Evolutionary conservation across 2,797 vertebrate species (phyloP).

Genomic region (Coregonus sp.): DNA sequence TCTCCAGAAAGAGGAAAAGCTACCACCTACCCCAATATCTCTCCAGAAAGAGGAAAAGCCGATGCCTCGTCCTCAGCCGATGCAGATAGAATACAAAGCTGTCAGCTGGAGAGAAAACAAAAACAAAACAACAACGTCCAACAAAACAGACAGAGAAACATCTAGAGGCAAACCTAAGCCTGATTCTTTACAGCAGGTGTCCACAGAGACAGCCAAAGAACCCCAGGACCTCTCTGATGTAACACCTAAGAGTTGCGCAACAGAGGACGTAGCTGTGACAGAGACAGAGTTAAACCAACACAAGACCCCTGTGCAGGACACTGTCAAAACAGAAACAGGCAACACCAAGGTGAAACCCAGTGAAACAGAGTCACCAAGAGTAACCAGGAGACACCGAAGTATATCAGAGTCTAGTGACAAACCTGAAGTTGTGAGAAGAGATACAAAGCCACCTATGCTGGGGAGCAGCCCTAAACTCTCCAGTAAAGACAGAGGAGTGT

Average conservation of each 20-base stretch:
- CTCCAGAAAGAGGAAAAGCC: conserved; percentile 48
- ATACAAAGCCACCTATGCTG: conserved; percentile 63
- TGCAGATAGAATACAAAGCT: conserved; percentile 80
- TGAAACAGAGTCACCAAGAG: conserved; percentile 11
- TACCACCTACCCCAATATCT: too few species aligned
- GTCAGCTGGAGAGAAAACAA: conserved; percentile 76
- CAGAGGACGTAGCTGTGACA: conserved; percentile 22
- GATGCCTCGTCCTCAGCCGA: conserved; percentile 55
- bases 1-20: too few species aligned
- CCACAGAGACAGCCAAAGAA: conserved; percentile 34
- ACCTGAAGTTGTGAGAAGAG: conserved; percentile 33
- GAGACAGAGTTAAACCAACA: conserved; percentile 24
- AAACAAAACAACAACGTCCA: background rate
- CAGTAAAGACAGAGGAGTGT: conserved; percentile 77
- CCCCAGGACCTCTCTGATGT: conserved; percentile 18
- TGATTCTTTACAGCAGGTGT: conserved; percentile 24
- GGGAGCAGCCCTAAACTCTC: conserved; percentile 64
- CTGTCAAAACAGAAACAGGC: conserved; percentile 40
- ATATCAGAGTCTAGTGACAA: conserved; percentile 36
- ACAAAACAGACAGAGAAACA: conserved; percentile 34
- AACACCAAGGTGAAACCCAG: conserved; percentile 27
- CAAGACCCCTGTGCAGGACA: conserved; percentile 26
- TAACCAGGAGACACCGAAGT: conserved; percentile 6
- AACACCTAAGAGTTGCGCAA: conserved; percentile 35
- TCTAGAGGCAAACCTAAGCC: conserved; percentile 28